Conservation (phyloP, 2,888 invertebrate species). For the Neocrepidodera transversa region DNA sequence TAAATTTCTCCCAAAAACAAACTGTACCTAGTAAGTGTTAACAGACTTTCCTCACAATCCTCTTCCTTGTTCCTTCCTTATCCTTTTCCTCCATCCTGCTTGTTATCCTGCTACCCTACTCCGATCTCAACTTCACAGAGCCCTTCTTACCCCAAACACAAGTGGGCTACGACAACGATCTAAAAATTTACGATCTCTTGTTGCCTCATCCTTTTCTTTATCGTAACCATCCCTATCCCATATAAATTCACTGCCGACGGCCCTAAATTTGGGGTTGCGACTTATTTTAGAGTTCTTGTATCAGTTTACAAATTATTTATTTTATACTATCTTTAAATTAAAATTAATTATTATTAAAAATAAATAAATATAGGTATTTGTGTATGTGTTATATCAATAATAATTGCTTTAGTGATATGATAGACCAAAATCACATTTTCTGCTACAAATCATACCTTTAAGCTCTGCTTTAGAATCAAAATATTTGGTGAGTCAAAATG, state of each 20-base stretch:
- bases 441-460: no score
- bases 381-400: no score
- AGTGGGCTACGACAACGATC: conserved; percentile 8
- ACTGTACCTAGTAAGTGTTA: conserved; percentile 40
- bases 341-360: no score
- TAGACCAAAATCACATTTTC: no score
- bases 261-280: neutral
- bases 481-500: no score
- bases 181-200: conserved; percentile 30
- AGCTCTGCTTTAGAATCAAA: no score
- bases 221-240: conserved; percentile 23
- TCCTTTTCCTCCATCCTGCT: conserved; percentile 12
- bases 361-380: no score
- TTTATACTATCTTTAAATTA: no score
- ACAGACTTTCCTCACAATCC: conserved; percentile 38
- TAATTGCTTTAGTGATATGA: no score
- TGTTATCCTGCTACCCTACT: conserved; percentile 12
- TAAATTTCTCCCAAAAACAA: conserved; percentile 17
- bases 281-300: no score
- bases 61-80: conserved; percentile 38
- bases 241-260: conserved; percentile 19
- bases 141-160: conserved; percentile 16
- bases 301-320: no score
- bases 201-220: conserved; percentile 27
- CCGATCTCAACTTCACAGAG: neutral